Conservation (phyloP, 2,113 vertebrate genomes). For the Bujurquina vittata region DNA sequence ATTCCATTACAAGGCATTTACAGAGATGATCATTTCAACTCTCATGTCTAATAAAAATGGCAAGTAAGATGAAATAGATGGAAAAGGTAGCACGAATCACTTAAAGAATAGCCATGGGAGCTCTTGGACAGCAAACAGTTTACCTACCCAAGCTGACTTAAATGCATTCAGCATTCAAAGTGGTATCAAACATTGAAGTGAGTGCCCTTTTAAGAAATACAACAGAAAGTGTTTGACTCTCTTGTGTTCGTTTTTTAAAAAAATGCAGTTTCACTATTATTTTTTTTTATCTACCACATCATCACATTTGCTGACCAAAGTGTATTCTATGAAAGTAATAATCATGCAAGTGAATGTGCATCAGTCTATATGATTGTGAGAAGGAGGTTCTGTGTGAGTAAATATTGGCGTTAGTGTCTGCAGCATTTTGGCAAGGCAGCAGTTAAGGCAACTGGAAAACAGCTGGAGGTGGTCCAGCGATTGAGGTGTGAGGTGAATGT, state of each 20-base stretch:
- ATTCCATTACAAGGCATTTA: conserved; percentile 67
- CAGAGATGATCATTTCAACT: conserved; percentile 9
- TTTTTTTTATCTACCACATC: neutral
- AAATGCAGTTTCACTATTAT: neutral
- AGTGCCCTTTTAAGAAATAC: neutral
- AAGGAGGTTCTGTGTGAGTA: neutral
- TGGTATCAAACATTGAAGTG: neutral
- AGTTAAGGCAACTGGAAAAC: conserved; percentile 37
- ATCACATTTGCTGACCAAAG: neutral
- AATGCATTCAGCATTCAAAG: neutral
- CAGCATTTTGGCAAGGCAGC: neutral
- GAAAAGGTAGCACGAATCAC: neutral
- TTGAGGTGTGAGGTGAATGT: conserved; percentile 45
- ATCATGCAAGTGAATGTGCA: neutral
- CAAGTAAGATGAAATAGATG: neutral
- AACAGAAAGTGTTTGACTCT: neutral
- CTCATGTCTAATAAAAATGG: neutral
- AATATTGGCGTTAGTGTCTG: neutral
- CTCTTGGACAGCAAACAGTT: neutral
- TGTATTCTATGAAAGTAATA: neutral
- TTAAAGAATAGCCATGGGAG: rapidly evolving
- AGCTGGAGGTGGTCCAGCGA: conserved; percentile 41
- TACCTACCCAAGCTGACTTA: neutral
- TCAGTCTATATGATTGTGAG: neutral
- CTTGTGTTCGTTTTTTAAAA: neutral